Conservation (phyloP, 2,888 invertebrate species). For the Alloscopus bannaensis region DNA sequence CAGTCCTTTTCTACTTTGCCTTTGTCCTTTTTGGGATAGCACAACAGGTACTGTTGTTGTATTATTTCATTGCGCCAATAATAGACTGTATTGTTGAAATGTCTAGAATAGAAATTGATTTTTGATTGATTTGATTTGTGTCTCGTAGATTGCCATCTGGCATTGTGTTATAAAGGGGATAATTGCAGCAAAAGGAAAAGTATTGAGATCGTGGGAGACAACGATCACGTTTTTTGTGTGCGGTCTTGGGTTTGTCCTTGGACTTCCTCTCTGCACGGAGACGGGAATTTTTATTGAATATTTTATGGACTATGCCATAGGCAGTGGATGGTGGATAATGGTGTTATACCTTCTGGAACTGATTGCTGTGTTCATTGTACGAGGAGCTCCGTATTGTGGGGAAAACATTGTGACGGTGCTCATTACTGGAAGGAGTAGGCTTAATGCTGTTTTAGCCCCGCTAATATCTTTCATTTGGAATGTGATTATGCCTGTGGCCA, state of each 20-base stretch:
- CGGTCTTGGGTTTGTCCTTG: constrained; percentile 86
- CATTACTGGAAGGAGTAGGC: constrained; percentile 76
- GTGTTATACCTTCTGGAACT: constrained; percentile 85
- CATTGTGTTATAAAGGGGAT: constrained; percentile 92
- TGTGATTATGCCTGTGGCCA: constrained; percentile 87
- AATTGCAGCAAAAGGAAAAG: constrained; percentile 85
- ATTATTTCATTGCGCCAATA: neutral
- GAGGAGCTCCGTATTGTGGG: constrained; percentile 90
- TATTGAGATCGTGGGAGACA: constrained; percentile 86
- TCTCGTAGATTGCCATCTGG: constrained; percentile 87
- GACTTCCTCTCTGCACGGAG: constrained; percentile 92
- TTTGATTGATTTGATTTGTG: neutral
- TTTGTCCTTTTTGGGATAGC: constrained; percentile 91
- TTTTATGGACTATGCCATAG: constrained; percentile 88
- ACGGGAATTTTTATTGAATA: constrained; percentile 88
- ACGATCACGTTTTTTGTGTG: constrained; percentile 90
- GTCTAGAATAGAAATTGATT: constrained; percentile 10
- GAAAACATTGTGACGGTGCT: constrained; percentile 82
- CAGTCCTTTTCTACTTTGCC: constrained; percentile 89
- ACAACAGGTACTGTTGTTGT: constrained; percentile 80
- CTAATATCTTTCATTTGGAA: constrained; percentile 91
- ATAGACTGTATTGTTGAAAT: neutral
- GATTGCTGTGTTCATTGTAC: constrained; percentile 89
- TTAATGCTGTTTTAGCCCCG: constrained; percentile 78
- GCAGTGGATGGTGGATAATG: constrained; percentile 92